These are phyloP conservation scores for Meandrusa payeni DNA, from an alignment of 2,888 invertebrate genomes.

Conservation along the genomic window DNA sequence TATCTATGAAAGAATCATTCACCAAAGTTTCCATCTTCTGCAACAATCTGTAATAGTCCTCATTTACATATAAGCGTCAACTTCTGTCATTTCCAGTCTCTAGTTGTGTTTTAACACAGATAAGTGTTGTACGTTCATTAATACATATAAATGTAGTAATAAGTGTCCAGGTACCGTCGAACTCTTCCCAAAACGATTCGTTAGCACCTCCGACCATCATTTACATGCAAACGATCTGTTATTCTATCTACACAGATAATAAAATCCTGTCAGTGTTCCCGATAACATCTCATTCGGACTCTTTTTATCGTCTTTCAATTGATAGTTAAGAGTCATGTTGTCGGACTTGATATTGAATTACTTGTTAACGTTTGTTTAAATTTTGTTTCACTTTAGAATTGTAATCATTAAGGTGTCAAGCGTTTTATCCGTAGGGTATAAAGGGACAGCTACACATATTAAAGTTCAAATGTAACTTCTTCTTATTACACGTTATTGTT, in stretches of 20 bases:
- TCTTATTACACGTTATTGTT: too few relatives aligned
- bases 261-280: slow-evolving; percentile 37
- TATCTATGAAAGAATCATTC: too few relatives aligned
- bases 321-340: slow-evolving; percentile 25
- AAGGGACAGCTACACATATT: too few relatives aligned
- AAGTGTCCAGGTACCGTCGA: slow-evolving; percentile 20
- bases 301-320: slow-evolving; percentile 31
- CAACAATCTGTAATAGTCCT: too few relatives aligned
- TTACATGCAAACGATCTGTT: slow-evolving; percentile 29
- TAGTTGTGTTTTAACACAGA: background rate
- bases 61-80: too few relatives aligned
- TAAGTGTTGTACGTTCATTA: slow-evolving; percentile 1
- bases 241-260: slow-evolving; percentile 32
- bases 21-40: too few relatives aligned
- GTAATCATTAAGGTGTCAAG: too few relatives aligned
- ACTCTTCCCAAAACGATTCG: slow-evolving; percentile 32
- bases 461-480: too few relatives aligned
- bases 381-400: too few relatives aligned
- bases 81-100: background rate
- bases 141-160: slow-evolving; percentile 6
- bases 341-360: slow-evolving; percentile 24
- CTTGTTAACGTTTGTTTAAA: background rate
- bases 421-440: too few relatives aligned
- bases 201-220: slow-evolving; percentile 38
- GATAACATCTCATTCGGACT: slow-evolving; percentile 37